A percentile compares a stretch with the other conserved stretches of the same genome.
Conservation (phyloP, 2,888 invertebrate genomes). For the Trissonchulus sp. region DNA sequence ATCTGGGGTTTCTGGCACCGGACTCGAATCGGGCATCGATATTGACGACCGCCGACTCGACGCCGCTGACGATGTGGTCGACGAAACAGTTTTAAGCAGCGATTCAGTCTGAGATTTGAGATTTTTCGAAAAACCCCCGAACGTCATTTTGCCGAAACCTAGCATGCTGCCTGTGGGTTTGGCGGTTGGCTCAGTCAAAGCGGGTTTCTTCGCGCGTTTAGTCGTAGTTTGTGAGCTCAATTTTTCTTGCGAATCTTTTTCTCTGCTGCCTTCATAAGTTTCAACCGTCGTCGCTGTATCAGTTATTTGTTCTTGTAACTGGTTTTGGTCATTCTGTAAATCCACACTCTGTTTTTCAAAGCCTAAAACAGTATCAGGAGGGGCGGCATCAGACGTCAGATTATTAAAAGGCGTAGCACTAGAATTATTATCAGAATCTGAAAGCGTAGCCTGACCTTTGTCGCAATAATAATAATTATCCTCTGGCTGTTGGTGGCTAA, state of each 20-base stretch:
- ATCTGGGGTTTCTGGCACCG: slow-evolving; percentile 52
- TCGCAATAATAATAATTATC: too few species aligned
- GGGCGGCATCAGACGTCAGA: background rate
- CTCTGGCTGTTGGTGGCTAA: background rate
- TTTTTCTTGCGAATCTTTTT: too few species aligned
- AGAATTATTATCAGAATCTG: background rate
- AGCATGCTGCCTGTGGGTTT: background rate
- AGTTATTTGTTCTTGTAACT: background rate
- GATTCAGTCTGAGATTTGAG: background rate
- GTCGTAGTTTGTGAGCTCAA: background rate
- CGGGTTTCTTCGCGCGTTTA: background rate
- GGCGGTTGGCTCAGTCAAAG: background rate
- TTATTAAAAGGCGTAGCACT: too few species aligned
- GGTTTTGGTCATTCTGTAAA: background rate
- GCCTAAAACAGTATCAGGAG: background rate
- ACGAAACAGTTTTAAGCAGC: background rate
- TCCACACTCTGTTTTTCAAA: background rate
- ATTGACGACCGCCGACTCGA: background rate
- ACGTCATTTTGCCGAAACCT: background rate
- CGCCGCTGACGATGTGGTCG: background rate
- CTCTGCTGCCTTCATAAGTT: too few species aligned
- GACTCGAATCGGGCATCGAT: background rate
- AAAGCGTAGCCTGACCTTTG: background rate
- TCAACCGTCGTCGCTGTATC: background rate
- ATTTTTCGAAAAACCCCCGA: background rate